Percentiles rank a stretch among this genome's conserved stretches.
These are phyloP conservation scores for Conomelus anceps DNA, from an alignment of 2,888 invertebrate species.

Conservation along the genomic window DNA sequence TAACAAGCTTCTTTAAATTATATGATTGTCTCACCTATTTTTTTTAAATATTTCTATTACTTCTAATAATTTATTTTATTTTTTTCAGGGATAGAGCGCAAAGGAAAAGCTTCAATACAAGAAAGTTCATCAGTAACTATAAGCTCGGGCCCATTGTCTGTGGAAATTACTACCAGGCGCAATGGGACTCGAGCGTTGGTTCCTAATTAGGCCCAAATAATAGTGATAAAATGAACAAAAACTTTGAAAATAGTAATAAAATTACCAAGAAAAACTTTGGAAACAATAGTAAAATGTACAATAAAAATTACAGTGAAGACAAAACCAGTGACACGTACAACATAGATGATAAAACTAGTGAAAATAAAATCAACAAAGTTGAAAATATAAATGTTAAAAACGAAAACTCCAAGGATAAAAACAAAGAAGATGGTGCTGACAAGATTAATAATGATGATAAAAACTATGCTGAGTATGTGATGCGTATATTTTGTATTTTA, in stretches of 20 bases:
- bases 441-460: background rate
- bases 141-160: background rate
- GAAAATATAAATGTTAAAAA: background rate
- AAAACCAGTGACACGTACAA: background rate
- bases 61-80: too few relatives aligned
- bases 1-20: too few relatives aligned
- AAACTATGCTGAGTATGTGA: background rate
- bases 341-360: background rate
- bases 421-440: background rate
- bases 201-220: background rate
- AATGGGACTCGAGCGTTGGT: background rate
- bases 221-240: background rate
- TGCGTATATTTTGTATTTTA: background rate
- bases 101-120: background rate
- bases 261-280: too few relatives aligned
- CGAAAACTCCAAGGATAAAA: too few relatives aligned
- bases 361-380: background rate
- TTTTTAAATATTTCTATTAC: too few relatives aligned
- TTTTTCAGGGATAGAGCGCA: background rate
- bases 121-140: background rate
- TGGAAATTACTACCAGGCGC: background rate
- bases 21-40: too few relatives aligned
- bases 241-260: too few relatives aligned
- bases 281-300: background rate
- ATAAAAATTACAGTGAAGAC: background rate